phyloP scores from a whole-genome alignment of 2,113 vertebrate genomes.

The Megatriorchis doriae region DNA sequence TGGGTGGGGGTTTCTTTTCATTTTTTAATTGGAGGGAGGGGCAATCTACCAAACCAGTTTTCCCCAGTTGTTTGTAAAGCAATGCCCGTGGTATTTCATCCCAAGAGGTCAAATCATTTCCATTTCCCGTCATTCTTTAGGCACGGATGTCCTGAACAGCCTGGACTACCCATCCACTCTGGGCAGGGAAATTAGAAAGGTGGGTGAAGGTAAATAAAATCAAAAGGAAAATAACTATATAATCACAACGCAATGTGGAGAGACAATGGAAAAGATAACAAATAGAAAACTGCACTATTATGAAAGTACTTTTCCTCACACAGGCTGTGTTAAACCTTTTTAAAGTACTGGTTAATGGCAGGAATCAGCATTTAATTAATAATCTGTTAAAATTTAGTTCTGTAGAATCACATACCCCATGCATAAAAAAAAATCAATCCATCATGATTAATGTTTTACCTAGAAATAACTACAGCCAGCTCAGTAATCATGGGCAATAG shows the following conservation, averaged over 20 bases:
- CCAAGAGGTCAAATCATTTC: neutral
- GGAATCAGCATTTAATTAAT: neutral
- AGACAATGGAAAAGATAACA: neutral
- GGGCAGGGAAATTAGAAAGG: neutral
- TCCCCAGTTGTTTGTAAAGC: neutral
- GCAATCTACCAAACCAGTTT: neutral
- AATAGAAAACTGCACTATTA: neutral
- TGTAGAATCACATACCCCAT: neutral
- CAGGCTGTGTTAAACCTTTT: neutral
- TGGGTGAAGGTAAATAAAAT: neutral
- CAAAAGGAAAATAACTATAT: neutral
- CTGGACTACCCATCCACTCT: neutral
- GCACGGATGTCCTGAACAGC: neutral
- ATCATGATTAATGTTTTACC: neutral
- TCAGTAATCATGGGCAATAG: neutral
- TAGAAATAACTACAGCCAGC: neutral
- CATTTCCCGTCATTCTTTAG: neutral
- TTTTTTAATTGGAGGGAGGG: neutral
- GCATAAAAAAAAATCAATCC: neutral
- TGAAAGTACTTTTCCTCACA: neutral
- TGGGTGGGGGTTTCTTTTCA: too few relatives aligned
- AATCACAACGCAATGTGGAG: neutral
- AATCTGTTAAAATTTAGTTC: neutral
- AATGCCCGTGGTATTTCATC: neutral
- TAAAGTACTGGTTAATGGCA: neutral